Conservation (phyloP, 2,113 vertebrate species). For the Rhabdornis inornatus region DNA sequence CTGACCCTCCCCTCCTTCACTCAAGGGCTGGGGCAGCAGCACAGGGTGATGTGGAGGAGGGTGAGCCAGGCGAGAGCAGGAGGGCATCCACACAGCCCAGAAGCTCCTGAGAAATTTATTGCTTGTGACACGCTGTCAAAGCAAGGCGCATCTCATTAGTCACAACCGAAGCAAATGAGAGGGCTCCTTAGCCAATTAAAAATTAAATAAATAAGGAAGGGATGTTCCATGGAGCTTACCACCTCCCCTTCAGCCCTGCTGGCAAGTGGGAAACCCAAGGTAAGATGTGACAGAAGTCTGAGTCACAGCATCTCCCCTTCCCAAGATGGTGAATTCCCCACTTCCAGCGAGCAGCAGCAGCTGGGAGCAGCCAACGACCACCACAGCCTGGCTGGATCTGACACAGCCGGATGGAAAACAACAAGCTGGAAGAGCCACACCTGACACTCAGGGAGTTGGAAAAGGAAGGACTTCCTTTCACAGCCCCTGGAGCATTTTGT, state of each 20-base stretch:
- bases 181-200: slow-evolving; percentile 13
- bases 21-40: background rate
- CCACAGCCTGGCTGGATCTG: background rate
- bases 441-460: background rate
- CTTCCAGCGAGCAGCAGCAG: background rate
- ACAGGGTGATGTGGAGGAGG: background rate
- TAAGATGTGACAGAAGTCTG: background rate
- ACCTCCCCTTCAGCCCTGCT: accelerated
- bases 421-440: background rate
- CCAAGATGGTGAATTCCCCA: background rate
- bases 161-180: background rate
- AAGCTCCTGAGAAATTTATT: background rate
- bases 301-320: background rate
- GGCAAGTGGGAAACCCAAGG: accelerated
- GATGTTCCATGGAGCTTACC: background rate
- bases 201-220: background rate
- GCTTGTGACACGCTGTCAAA: slow-evolving; percentile 39
- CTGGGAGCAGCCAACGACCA: background rate
- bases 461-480: background rate
- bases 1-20: background rate
- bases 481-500: background rate
- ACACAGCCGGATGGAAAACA: background rate
- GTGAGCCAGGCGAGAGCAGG: background rate
- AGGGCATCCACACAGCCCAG: background rate
- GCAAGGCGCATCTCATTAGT: slow-evolving; percentile 1